Evolutionary conservation across 2,888 invertebrate genomes (phyloP).

Genomic region (Leucoma salicis): DNA sequence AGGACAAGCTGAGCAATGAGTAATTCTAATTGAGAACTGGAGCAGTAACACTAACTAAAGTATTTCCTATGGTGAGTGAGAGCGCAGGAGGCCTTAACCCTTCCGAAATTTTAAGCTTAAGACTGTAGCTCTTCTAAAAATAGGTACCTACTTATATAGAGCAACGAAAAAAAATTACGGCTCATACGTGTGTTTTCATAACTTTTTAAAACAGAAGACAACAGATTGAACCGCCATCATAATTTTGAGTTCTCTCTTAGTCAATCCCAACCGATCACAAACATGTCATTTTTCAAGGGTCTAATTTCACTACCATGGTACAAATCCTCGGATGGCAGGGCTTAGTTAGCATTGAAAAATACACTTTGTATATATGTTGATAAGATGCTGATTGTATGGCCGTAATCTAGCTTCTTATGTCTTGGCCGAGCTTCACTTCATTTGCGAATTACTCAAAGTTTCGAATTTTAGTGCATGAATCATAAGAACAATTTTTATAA

Average conservation of each 20-base stretch:
- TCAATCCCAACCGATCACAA: conserved; percentile 28
- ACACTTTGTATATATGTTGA: conserved; percentile 45
- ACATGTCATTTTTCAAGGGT: conserved; percentile 29
- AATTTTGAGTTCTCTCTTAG: conserved; percentile 20
- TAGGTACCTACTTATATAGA: no score
- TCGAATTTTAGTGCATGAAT: conserved; percentile 66
- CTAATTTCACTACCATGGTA: conserved; percentile 34
- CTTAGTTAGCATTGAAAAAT: conserved; percentile 59
- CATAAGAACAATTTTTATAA: conserved; percentile 6
- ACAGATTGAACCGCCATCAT: no score
- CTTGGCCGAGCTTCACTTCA: conserved; percentile 74
- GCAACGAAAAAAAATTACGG: no score
- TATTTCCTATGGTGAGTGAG: no score
- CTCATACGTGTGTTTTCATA: no score
- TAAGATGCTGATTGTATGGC: conserved; percentile 66
- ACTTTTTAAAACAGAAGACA: no score
- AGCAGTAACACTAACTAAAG: no score
- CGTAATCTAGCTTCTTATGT: conserved; percentile 70
- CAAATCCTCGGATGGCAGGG: conserved; percentile 78
- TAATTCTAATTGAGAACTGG: no score
- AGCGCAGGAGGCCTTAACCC: no score
- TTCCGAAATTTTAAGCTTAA: no score
- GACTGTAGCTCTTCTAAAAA: no score
- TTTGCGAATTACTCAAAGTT: conserved; percentile 55
- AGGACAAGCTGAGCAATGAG: no score